Evolutionary conservation across 2,888 invertebrate species (phyloP), one percentile per base, ranked within the genome.

Genomic region (Tetramorium bicarinatum): DNA sequence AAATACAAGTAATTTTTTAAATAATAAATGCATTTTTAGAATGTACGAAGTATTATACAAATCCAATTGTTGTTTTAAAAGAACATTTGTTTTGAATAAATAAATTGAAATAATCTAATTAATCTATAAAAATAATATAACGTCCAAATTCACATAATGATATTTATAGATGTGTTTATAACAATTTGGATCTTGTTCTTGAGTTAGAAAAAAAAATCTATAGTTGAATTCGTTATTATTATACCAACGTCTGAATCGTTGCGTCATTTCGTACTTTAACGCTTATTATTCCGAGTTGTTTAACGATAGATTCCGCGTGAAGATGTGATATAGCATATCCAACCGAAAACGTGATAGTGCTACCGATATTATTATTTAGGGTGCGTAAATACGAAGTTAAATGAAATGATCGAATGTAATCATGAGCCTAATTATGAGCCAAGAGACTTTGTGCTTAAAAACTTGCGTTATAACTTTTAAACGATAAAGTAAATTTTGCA

Each of bases 391-490:
- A 80, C 61, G 76, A 72, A 72, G 76, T 62, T 84, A 82, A 67
- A 87, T 90, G 89, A 91, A 90, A 91, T 91, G 91, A 85, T 84
- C 83, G 79, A 86, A 84, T 85, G 83, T 87, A 87, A 87, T 89
- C 84, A 64, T 41, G n/a, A 41, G 83, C 82, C 81, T 80, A 86
- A 90, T 88, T 72, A 87, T 85, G 34, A 86, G 80, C 86, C 88
- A 85, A 86, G 86, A 88, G 82, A 87, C 86, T 85, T 80, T 74
- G 87, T 85, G 74, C 38, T 64, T 44, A 79, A 89, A 83, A 82
- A 83, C 86, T 83, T 84, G 83, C 74, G 82, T 71, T 38, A 52
- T 38, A 52, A 72, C 3, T 72, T 41, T 72, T 3, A 72, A 41
- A 72, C 18, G 9, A 71, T 34, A 3, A 72, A 74, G 2, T 44